Conservation (phyloP, 2,797 vertebrate species). For the Falco naumanni region DNA sequence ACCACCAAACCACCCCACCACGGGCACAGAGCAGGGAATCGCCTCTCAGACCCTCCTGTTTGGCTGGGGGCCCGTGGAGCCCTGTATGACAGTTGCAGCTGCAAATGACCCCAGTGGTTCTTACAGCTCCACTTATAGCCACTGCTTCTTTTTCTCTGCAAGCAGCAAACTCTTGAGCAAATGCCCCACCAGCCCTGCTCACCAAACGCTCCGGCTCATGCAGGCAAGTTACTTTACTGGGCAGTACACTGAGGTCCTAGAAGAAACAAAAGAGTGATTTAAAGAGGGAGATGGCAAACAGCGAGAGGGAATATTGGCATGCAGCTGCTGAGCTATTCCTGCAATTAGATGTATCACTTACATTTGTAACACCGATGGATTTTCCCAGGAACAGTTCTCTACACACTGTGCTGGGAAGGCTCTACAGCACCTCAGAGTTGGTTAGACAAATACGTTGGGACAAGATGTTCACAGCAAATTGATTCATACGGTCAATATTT, state of each 20-base stretch:
- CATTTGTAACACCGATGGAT: rapidly evolving
- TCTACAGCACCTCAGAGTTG: neutral
- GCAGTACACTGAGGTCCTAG: rapidly evolving
- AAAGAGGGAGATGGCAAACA: neutral
- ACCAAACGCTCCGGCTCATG: rapidly evolving
- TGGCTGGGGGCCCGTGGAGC: rapidly evolving
- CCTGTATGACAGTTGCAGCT: rapidly evolving
- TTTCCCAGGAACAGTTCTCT: neutral
- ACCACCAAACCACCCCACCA: rapidly evolving
- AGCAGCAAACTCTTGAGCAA: neutral
- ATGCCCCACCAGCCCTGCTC: rapidly evolving
- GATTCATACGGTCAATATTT: neutral
- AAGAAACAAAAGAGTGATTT: neutral
- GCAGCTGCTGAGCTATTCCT: neutral
- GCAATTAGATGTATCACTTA: rapidly evolving
- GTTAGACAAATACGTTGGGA: neutral
- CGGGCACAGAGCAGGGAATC: rapidly evolving
- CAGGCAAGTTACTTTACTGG: rapidly evolving
- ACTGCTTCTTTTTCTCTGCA: neutral
- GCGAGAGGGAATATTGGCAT: neutral
- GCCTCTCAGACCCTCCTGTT: neutral
- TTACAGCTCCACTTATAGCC: rapidly evolving
- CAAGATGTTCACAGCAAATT: neutral
- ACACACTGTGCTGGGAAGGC: neutral
- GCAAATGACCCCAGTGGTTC: neutral